phyloP scores from a whole-genome alignment of 2,888 invertebrate genomes.

The Lordiphosa andalusiaca region DNA sequence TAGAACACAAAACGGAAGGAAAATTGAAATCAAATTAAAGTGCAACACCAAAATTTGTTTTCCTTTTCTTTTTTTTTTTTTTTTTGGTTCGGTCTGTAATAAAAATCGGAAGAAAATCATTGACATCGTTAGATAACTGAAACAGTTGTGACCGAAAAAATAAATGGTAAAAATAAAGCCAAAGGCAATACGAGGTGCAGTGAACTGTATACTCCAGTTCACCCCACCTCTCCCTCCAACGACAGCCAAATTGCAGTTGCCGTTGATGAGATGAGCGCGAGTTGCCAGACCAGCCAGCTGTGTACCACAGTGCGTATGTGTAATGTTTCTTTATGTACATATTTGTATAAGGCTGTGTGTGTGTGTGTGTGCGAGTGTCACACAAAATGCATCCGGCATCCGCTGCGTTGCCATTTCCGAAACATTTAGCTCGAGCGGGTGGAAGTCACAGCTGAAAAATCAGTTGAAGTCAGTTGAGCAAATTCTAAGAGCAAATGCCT shows the following conservation, averaged over 20 bases:
- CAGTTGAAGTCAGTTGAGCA: slow-evolving; percentile 45
- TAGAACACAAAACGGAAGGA: slow-evolving; percentile 5
- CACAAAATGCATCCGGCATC: slow-evolving; percentile 60
- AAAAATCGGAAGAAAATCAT: slow-evolving; percentile 56
- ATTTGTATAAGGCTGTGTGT: slow-evolving; percentile 15
- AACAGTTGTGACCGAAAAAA: slow-evolving; percentile 18
- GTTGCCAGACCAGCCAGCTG: slow-evolving; percentile 39
- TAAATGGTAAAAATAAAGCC: slow-evolving; percentile 10
- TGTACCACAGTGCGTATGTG: slow-evolving; percentile 46
- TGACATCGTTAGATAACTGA: slow-evolving; percentile 37
- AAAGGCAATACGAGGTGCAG: slow-evolving; percentile 33
- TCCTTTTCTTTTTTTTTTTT: no score
- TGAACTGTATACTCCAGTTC: slow-evolving; percentile 32
- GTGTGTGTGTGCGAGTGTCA: slow-evolving; percentile 19
- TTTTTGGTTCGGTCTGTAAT: slow-evolving; percentile 21
- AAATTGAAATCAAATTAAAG: slow-evolving; percentile 62
- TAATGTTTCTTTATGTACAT: slow-evolving; percentile 14
- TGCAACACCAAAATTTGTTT: slow-evolving; percentile 42
- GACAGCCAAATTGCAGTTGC: slow-evolving; percentile 45
- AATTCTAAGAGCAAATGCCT: slow-evolving; percentile 21
- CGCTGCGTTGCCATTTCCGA: slow-evolving; percentile 68
- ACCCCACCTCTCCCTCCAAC: not conserved
- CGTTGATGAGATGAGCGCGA: slow-evolving; percentile 58
- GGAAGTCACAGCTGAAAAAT: slow-evolving; percentile 54
- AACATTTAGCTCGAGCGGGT: slow-evolving; percentile 56